These are phyloP conservation scores for Taenioides sp. DNA, from an alignment of 2,797 vertebrate species.

Conservation along the genomic window DNA sequence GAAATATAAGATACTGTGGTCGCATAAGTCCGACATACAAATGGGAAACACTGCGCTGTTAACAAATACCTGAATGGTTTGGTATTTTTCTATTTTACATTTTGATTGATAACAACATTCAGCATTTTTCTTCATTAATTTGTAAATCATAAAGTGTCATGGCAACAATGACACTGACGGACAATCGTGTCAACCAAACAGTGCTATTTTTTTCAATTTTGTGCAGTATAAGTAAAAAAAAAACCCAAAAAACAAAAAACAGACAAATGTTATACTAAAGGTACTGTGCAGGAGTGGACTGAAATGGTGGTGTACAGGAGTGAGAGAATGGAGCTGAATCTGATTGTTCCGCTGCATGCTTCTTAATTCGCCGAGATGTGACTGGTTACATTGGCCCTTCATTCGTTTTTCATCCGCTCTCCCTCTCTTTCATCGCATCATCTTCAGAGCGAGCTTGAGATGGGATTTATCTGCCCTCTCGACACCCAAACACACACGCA, in stretches of 20 bases:
- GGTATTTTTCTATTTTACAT: not conserved
- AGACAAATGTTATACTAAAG: constrained; percentile 13
- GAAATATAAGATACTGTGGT: constrained; percentile 61
- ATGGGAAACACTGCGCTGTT: constrained; percentile 37
- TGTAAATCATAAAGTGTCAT: not conserved
- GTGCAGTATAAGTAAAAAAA: not conserved
- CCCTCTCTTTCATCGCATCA: constrained; percentile 72
- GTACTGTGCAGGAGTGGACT: constrained; percentile 30
- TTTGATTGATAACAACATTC: not conserved
- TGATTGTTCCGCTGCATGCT: constrained; percentile 72
- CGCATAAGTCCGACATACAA: constrained; percentile 13
- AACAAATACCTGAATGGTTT: not conserved
- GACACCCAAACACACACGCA: constrained; percentile 11
- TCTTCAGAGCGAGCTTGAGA: constrained; percentile 72
- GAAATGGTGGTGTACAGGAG: constrained; percentile 21
- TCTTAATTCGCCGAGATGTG: constrained; percentile 65
- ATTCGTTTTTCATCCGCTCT: constrained; percentile 67
- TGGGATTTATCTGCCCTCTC: constrained; percentile 69
- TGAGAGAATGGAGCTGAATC: constrained; percentile 48
- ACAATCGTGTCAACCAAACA: not conserved
- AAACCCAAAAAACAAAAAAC: not conserved
- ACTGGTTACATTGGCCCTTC: constrained; percentile 56
- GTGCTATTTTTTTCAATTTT: not conserved
- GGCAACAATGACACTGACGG: not conserved
- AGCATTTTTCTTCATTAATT: not conserved